phyloP scores from a whole-genome alignment of 2,113 vertebrate species.

The Phrynocephalus versicolor region DNA sequence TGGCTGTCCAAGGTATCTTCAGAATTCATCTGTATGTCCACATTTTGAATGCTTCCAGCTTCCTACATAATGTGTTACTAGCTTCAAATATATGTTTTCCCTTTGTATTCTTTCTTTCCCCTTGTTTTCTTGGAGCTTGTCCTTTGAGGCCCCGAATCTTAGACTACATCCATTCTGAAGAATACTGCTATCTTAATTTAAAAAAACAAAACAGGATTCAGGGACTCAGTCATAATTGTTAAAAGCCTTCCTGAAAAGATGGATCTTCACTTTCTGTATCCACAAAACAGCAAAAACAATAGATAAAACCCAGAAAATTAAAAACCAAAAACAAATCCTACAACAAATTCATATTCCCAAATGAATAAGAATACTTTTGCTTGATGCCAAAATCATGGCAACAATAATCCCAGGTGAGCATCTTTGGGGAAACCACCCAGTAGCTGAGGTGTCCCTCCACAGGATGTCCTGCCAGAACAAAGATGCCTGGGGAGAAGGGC shows the following conservation, averaged over 20 bases:
- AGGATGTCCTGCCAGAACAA: neutral
- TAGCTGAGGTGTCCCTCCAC: neutral
- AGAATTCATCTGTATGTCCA: too few species aligned
- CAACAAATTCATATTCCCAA: neutral
- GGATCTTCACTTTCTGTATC: too few species aligned
- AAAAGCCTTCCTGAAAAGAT: too few species aligned
- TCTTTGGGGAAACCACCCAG: neutral
- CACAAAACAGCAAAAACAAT: too few species aligned
- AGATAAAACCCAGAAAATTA: neutral
- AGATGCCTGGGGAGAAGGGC: neutral
- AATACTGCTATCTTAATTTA: too few species aligned
- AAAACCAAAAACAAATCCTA: too few species aligned
- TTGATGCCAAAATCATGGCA: neutral
- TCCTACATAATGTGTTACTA: too few species aligned
- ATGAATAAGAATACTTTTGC: neutral
- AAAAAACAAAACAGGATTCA: too few species aligned
- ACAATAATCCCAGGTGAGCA: neutral
- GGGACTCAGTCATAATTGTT: too few species aligned
- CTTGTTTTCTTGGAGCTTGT: neutral
- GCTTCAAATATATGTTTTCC: constrained; percentile 39
- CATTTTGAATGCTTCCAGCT: too few species aligned
- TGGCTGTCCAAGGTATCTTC: too few species aligned
- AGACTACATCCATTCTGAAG: neutral
- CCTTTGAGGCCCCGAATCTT: constrained; percentile 19
- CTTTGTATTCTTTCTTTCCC: constrained; percentile 21